A percentile compares a stretch with the other conserved stretches of the same genome.
Conservation (phyloP, 1,140 invertebrate species). For the Drosophila paulistorum region DNA sequence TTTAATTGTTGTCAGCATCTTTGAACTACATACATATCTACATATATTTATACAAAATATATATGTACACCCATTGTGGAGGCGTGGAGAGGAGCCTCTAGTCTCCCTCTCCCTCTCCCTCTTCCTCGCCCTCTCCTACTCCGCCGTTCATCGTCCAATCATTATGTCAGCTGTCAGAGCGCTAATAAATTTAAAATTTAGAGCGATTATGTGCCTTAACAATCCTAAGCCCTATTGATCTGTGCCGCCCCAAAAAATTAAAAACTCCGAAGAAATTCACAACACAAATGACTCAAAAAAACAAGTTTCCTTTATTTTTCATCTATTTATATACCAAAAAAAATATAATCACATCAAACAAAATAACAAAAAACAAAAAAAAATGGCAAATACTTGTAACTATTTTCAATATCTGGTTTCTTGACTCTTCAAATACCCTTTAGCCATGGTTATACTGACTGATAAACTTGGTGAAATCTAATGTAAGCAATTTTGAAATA, state of each 20-base stretch:
- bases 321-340: slow-evolving; percentile 2
- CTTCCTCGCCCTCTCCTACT: no score
- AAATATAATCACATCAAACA: not conserved
- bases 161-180: slow-evolving; percentile 58
- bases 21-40: slow-evolving; percentile 55
- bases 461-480: no score
- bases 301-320: slow-evolving; percentile 60
- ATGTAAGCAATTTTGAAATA: no score
- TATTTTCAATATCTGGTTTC: slow-evolving; percentile 21
- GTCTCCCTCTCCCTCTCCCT: not conserved
- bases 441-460: slow-evolving; percentile 15
- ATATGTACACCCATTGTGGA: not conserved
- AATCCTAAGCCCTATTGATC: slow-evolving; percentile 62
- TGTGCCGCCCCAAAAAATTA: slow-evolving; percentile 42
- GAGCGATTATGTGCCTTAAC: slow-evolving; percentile 69
- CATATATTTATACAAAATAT: slow-evolving; percentile 5
- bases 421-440: slow-evolving; percentile 39
- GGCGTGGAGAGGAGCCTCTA: not conserved
- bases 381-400: not conserved
- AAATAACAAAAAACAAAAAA: not conserved
- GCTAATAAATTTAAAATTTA: slow-evolving; percentile 76
- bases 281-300: slow-evolving; percentile 32
- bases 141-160: not conserved
- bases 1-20: slow-evolving; percentile 81
- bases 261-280: not conserved